Evolutionary conservation across 2,113 vertebrate species (phyloP), one percentile per base, ranked within the genome.

Genomic region (Petroica traversi): DNA sequence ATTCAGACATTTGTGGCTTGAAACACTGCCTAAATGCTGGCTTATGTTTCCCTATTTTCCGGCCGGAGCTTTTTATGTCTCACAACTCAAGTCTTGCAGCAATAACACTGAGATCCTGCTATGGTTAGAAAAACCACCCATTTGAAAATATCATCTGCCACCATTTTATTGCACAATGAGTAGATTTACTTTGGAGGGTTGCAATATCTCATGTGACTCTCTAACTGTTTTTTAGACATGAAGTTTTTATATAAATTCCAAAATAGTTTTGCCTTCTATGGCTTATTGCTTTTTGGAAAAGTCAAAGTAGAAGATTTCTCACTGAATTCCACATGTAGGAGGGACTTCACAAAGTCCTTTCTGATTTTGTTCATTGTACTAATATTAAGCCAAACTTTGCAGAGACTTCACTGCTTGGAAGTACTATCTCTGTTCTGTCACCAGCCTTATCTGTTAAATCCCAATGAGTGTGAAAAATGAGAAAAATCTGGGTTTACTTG

Each of bases 381-480:
- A 83, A 24, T 77, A 62, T 29, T 82, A 83, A 88, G 79, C 67
- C 55, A 92, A 88, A 83, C 54, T 85, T 85, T 34, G 23, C 59
- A 80, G 75, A 83, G 66, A 24, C 59, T 90, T 83, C 45, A 26
- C 23, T 80, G 19, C 82, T 90, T 94, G 88, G 75, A 95, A 94
- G 75, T 78, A 71, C 48, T 83, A 14, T 86, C 82, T 92, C 55
- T 80, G 55, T 92, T 92, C 86, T 95, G 93, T 96, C 92, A 94
- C 64, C 90, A 93, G 88, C 62, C 83, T 92, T 90, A 93, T 88
- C 93, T 96, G 90, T 92, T 95, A 90, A 83, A 93, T 90, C 72
- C 78, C 83, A 80, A 3, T 38, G 88, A 96, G 92, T 94, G 79
- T 68, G 79, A 93, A 92, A 93, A 83, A 88, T 0, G 2, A 96